Evolutionary conservation across 2,888 invertebrate species (phyloP), one percentile per base, ranked within the genome.

Genomic region (Drosophila pullipes): DNA sequence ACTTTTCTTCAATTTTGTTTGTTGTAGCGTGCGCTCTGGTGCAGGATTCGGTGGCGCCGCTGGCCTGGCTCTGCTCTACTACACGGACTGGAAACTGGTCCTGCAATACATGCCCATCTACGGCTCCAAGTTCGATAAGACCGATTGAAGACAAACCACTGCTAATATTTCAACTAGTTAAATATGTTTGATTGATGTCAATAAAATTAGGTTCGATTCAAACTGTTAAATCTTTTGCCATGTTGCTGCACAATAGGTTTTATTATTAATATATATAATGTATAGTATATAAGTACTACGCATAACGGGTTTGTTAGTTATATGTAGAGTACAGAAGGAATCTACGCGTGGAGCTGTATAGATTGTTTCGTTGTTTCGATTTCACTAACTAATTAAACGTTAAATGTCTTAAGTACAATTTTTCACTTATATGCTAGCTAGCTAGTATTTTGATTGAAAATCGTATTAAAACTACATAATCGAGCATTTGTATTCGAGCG

Each of bases 61-160:
- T n/a, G 94, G 95, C 69, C 89, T 95, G 31, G 94, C 94, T 1
- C 79, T 96, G 13, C 93, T 96, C 4, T 97, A 97, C 93, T 94
- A 96, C 82, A 97, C 97, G 0, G 97, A 97, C 91, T 97, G 97
- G 97, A 96, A 95, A 93, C 91, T 95, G 59, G 94, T 97, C 76
- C 94, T 96, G 58, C 94, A 95, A 81, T 95, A 96, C 92, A 93
- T 97, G 77, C 97, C 97, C 30, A 96, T 95, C 93, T 97, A 97
- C 93, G 95, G 95, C 83, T 95, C 95, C 76, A 97, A 97, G 93
- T 97, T 96, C 92, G 93, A 94, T 47, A 94, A 94, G 69, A 81
- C 85, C 68, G 93, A 93, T 74, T 93, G 16, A 47, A 25, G 47
- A 16, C 25, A 9, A 89, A 79, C 11, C 35, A n/a, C 2, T 22